These are phyloP conservation scores for Poeciliopsis presidionis DNA, from an alignment of 2,797 vertebrate genomes.

Conservation along the genomic window DNA sequence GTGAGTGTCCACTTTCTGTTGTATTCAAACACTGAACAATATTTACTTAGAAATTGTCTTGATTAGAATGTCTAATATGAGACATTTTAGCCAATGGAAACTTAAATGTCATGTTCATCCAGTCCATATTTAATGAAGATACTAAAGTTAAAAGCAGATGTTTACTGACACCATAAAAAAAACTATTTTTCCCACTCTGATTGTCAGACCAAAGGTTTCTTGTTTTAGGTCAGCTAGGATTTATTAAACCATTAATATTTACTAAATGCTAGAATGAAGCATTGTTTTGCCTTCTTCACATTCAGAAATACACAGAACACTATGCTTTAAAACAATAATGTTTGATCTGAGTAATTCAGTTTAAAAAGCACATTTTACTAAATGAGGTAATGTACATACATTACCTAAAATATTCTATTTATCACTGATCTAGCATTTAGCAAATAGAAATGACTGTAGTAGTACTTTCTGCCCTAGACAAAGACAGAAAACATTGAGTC, in stretches of 20 bases:
- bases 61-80: conserved; percentile 14
- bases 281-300: not conserved
- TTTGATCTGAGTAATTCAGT: not conserved
- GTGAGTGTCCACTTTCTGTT: conserved; percentile 82
- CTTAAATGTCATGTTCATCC: not conserved
- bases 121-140: not conserved
- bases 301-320: not conserved
- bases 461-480: not conserved
- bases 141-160: not conserved
- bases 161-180: not conserved
- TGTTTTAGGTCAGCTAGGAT: not conserved
- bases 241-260: not conserved
- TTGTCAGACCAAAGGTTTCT: not conserved
- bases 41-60: conserved; percentile 33
- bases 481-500: not conserved
- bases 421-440: not conserved
- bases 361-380: not conserved
- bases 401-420: not conserved
- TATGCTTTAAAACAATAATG: not conserved
- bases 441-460: not conserved
- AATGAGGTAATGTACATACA: not conserved
- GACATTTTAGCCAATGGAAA: not conserved
- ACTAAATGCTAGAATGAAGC: not conserved
- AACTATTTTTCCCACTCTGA: not conserved
- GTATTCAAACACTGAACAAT: conserved; percentile 5